Conservation (phyloP, 1,140 invertebrate genomes). For the Periplaneta americana region DNA sequence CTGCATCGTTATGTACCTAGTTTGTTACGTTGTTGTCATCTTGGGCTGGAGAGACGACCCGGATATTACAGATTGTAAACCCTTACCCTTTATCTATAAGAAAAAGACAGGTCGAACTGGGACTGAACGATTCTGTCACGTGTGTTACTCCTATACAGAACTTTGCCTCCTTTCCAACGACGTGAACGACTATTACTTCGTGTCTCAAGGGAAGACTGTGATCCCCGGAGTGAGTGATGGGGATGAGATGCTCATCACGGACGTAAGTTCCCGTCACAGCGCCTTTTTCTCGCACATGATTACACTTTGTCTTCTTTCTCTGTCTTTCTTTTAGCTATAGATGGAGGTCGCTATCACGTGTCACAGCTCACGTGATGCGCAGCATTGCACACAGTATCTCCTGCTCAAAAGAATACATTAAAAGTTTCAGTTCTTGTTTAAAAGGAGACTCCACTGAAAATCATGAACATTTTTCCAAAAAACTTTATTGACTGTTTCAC, state of each 20-base stretch:
- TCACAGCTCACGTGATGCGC: not conserved
- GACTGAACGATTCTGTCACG: not conserved
- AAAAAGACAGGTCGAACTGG: not conserved
- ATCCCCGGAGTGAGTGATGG: conserved; percentile 57
- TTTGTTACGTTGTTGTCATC: too few relatives aligned
- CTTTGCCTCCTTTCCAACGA: conserved; percentile 33
- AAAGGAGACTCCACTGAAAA: too few relatives aligned
- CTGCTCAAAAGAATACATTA: too few relatives aligned
- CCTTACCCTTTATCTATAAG: not conserved
- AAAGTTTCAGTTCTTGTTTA: too few relatives aligned
- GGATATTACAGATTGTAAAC: too few relatives aligned
- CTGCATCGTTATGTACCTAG: not conserved
- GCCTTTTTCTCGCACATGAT: not conserved
- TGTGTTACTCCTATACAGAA: conserved; percentile 19
- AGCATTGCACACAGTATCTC: too few relatives aligned
- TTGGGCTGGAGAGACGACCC: not conserved
- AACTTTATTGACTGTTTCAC: too few relatives aligned
- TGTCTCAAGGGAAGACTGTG: conserved; percentile 47
- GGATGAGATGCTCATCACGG: conserved; percentile 56
- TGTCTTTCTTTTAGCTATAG: not conserved
- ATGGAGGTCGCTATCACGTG: not conserved
- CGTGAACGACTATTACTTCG: conserved; percentile 41
- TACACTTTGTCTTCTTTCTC: not conserved
- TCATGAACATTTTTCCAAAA: too few relatives aligned
- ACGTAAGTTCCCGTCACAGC: conserved; percentile 40